Evolutionary conservation across 1,140 invertebrate genomes (phyloP).

Genomic region (Drosophila eugracilis): DNA sequence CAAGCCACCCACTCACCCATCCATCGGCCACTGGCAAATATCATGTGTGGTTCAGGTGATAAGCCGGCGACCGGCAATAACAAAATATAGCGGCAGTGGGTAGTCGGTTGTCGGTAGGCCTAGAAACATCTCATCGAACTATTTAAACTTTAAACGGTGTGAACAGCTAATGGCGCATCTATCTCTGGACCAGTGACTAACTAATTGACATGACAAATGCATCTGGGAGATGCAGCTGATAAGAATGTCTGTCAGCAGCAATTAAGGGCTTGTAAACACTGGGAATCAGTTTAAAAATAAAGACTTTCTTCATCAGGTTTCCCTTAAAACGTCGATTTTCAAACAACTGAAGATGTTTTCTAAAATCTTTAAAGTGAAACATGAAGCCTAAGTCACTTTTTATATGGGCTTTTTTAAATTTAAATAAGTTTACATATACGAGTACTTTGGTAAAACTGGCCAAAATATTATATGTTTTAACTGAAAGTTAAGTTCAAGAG

Average conservation of each 20-base stretch:
- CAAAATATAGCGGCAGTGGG: constrained; percentile 9
- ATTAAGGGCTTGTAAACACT: constrained; percentile 1
- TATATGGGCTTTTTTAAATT: no score
- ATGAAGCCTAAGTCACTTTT: no score
- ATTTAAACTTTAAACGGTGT: constrained; percentile 18
- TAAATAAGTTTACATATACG: no score
- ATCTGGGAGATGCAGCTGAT: constrained; percentile 29
- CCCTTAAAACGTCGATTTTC: background rate
- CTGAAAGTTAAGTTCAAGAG: no score
- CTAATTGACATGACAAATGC: constrained; percentile 40
- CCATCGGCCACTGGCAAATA: constrained; percentile 32
- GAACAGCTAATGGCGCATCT: constrained; percentile 58
- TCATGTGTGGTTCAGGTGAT: constrained; percentile 64
- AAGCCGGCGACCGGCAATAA: constrained; percentile 19
- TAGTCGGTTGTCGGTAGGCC: constrained; percentile 31
- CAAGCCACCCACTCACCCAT: constrained; percentile 1
- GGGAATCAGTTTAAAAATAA: background rate
- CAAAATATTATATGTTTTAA: no score
- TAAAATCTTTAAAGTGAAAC: no score
- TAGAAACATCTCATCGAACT: constrained; percentile 36
- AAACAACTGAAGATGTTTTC: background rate
- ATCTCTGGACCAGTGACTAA: constrained; percentile 44
- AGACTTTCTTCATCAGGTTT: background rate
- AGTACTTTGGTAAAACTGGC: no score
- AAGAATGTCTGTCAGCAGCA: constrained; percentile 28